Evolutionary conservation across 2,113 vertebrate genomes (phyloP).

Genomic region (Pholis gunnellus): DNA sequence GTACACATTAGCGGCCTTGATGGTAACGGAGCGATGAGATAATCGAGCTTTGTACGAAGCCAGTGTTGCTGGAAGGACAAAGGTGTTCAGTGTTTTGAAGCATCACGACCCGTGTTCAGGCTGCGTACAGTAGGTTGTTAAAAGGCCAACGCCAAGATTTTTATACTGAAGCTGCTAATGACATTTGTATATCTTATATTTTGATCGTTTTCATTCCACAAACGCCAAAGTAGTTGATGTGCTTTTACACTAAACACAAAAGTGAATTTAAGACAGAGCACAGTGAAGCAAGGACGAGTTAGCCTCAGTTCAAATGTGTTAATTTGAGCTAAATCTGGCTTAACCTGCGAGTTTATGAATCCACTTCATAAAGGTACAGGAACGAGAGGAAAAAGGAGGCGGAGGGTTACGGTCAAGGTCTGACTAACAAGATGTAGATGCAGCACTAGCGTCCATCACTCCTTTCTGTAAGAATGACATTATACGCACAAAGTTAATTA

Average conservation of each 20-base stretch:
- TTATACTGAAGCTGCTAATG: slow-evolving; percentile 5
- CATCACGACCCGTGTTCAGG: background rate
- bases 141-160: slow-evolving; percentile 17
- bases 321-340: background rate
- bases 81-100: background rate
- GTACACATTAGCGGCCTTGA: slow-evolving; percentile 22
- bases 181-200: slow-evolving; percentile 8
- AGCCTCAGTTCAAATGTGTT: background rate
- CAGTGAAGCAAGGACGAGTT: background rate
- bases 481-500: background rate
- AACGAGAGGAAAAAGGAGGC: background rate
- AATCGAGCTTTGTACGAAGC: background rate
- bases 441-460: background rate
- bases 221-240: background rate
- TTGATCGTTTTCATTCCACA: background rate
- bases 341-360: background rate
- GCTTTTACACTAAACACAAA: background rate
- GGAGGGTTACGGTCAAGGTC: background rate
- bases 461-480: background rate
- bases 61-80: background rate
- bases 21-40: background rate
- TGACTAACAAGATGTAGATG: background rate
- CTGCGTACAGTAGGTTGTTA: background rate
- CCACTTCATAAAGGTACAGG: background rate
- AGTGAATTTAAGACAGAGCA: background rate